Base-by-base conservation (phyloP, 1,140 invertebrate species). In the Aphidius ervi region DNA sequence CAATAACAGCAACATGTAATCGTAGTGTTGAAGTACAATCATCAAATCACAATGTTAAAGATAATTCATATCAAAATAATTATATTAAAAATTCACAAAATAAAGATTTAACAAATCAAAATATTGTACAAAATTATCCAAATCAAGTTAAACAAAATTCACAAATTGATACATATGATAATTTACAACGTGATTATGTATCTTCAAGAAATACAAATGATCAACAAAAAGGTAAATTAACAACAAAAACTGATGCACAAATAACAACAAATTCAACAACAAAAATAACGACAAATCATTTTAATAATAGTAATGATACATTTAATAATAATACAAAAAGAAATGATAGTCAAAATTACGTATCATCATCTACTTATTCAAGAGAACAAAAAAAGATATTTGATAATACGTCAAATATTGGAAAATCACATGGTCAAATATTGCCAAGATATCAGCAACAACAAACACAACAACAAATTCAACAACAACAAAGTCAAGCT, bases 241-340 rank as follows among this genome's bases (percentile, higher is more conserved):
- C 31, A 47, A 45, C 58, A 53, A 54, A 43, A 23, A 42, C 37
- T 9, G 62, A 60, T 31, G 23, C 55, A 6, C 45, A 54, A 5
- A 68, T 63, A 37, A 72, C 68, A n/a, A 59, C 52, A 45, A 31
- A 31, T 31, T 46, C 68, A 5, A n/a, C 68, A n/a, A 75, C 74
- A 41, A 76, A 75, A 31, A 61, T 73, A 0, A 69, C 70, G 23
- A 46, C 65, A 6, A 68, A 67, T 56, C 60, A 72, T 6, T 75
- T 73, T 20, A 71, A 65, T 20, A 46, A 43, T 16, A 63, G 39
- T 67, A 72, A 40, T 60, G 68, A 2, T 72, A 71, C 23, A 9
- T 62, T 56, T 37, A 46, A 42, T 7, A 43, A 8, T 7, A 62
- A 62, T 53, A 46, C 57, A 53, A 7, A 60, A 58, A 42, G 23